These are phyloP conservation scores for Folsomia candida DNA, from an alignment of 2,888 invertebrate species.

Conservation along the genomic window DNA sequence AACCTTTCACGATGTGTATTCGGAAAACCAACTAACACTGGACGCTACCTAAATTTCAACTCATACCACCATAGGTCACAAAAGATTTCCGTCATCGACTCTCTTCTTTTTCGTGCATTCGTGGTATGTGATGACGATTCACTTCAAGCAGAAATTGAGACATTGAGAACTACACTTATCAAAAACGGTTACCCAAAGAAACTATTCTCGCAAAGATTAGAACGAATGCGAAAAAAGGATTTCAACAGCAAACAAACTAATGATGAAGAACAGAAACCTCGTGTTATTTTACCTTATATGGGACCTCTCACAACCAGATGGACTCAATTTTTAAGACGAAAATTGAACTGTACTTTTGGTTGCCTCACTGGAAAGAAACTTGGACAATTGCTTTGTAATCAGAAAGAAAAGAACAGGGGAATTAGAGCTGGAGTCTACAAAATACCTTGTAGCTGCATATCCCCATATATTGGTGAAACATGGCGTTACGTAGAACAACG, in stretches of 20 bases:
- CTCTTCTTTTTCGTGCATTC: conserved; percentile 11
- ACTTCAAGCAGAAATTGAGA: neutral
- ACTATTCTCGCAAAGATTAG: no score
- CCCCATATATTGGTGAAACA: neutral
- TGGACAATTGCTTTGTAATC: neutral
- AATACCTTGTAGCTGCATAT: neutral
- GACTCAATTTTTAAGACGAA: neutral
- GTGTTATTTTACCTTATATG: neutral
- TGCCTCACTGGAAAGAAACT: neutral
- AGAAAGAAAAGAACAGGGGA: neutral
- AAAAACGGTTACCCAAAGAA: conserved; percentile 16
- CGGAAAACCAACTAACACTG: conserved; percentile 18
- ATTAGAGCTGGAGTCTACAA: neutral
- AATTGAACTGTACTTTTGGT: neutral
- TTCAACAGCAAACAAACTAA: neutral
- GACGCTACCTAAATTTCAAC: conserved; percentile 15
- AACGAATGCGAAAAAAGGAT: neutral
- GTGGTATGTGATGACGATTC: conserved; percentile 3
- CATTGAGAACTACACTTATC: neutral
- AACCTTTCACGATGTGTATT: neutral
- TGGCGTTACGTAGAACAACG: neutral
- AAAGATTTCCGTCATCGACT: conserved; percentile 20
- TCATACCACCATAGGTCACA: conserved; percentile 18
- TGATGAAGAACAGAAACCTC: neutral
- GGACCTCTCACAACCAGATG: neutral